Conservation (phyloP, 2,113 vertebrate genomes). For the Noctilio leporinus region DNA sequence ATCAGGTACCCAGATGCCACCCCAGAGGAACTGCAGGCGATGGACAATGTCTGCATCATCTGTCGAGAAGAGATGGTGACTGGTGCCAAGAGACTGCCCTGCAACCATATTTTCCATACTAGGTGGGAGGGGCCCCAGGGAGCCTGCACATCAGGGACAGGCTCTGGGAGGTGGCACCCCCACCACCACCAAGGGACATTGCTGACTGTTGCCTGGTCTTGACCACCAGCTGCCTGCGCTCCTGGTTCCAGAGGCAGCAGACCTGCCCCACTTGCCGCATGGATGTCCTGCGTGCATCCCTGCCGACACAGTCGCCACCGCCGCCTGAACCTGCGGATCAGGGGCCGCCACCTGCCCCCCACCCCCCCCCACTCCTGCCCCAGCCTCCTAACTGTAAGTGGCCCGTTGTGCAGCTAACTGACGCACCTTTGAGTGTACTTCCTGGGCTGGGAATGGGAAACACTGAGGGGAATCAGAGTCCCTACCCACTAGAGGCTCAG, state of each 20-base stretch:
- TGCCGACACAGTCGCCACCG: slow-evolving; percentile 82
- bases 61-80: slow-evolving; percentile 98
- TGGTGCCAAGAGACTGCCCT: slow-evolving; percentile 94
- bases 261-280: slow-evolving; percentile 97
- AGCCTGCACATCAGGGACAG: not conserved
- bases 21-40: slow-evolving; percentile 90
- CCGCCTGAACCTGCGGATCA: slow-evolving; percentile 77
- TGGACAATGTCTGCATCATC: slow-evolving; percentile 97
- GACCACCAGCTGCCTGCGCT: slow-evolving; percentile 89
- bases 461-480: not conserved
- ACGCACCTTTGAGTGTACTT: not conserved
- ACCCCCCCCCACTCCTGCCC: slow-evolving; percentile 72
- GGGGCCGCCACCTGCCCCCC: slow-evolving; percentile 62
- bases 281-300: slow-evolving; percentile 90
- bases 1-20: slow-evolving; percentile 94
- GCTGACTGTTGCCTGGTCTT: not conserved
- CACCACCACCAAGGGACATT: not conserved
- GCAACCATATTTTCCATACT: slow-evolving; percentile 98
- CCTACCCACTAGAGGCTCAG: not conserved
- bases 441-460: not conserved
- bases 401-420: not conserved
- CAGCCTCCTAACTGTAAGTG: slow-evolving; percentile 87
- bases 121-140: slow-evolving; percentile 77
- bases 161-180: not conserved
- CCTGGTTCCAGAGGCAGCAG: slow-evolving; percentile 98